Conservation (phyloP, 2,888 invertebrate genomes). For the Dasypolia templi region DNA sequence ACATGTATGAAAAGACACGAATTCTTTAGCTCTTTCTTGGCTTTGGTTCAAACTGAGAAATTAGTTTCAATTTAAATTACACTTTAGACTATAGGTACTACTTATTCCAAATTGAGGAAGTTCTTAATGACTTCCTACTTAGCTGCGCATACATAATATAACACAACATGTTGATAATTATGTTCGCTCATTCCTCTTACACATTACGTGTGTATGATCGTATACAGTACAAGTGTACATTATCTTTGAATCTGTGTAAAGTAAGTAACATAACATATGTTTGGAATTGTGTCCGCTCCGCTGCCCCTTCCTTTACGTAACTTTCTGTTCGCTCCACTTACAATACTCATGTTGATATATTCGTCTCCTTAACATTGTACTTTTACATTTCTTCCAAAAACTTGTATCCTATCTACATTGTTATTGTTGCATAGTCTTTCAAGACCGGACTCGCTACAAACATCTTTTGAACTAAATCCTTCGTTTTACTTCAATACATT, state of each 20-base stretch:
- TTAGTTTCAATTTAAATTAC: conserved; percentile 48
- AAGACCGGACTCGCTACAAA: conserved; percentile 19
- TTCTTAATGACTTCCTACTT: conserved; percentile 63
- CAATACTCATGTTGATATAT: conserved; percentile 43
- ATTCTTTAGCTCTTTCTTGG: conserved; percentile 28
- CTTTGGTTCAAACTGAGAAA: conserved; percentile 33
- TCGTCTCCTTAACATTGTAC: conserved; percentile 48
- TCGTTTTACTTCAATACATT: conserved; percentile 14
- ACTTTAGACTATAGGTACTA: conserved; percentile 16
- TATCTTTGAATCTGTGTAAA: conserved; percentile 60
- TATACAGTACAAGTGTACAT: conserved; percentile 46
- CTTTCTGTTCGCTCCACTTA: conserved; percentile 58
- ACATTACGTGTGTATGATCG: conserved; percentile 51
- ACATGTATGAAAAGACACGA: conserved; percentile 2
- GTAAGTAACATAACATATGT: no score
- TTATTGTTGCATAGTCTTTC: conserved; percentile 29
- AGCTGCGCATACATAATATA: conserved; percentile 37
- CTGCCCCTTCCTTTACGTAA: conserved; percentile 61
- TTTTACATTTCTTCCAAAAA: conserved; percentile 57
- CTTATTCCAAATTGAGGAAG: conserved; percentile 59
- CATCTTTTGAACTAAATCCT: conserved; percentile 10
- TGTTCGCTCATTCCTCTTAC: conserved; percentile 54
- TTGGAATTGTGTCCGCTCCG: conserved; percentile 53
- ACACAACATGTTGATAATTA: conserved; percentile 48
- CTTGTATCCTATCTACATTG: conserved; percentile 41